Percentiles rank a stretch among this genome's conserved stretches.
Conservation (phyloP, 2,888 invertebrate genomes). For the Tinea pellionella region DNA sequence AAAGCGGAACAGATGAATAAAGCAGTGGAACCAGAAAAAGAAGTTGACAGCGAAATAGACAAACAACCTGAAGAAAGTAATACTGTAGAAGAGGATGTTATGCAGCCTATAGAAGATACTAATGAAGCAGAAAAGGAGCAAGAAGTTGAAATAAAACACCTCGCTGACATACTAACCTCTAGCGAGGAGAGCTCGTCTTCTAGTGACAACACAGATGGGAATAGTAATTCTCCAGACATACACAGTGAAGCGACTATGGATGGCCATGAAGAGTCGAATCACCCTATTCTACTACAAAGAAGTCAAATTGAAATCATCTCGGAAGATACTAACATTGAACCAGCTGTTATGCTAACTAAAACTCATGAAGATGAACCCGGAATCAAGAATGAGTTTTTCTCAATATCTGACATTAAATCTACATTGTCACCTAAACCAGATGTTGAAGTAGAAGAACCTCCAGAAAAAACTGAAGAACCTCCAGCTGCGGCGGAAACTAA, state of each 20-base stretch:
- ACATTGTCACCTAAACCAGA: constrained; percentile 36
- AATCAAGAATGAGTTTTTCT: constrained; percentile 47
- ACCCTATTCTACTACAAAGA: constrained; percentile 27
- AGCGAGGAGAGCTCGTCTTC: constrained; percentile 61
- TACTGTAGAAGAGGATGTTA: not conserved
- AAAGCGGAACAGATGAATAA: constrained; percentile 14
- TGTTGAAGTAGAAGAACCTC: constrained; percentile 19
- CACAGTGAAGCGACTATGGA: constrained; percentile 37
- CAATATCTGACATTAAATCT: constrained; percentile 54
- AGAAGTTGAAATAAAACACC: constrained; percentile 36
- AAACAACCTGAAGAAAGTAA: not conserved
- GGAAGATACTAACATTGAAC: constrained; percentile 19
- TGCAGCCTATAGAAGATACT: constrained; percentile 15
- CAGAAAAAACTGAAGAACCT: constrained; percentile 18
- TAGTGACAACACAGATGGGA: constrained; percentile 58
- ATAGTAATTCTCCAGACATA: constrained; percentile 54
- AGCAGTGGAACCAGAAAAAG: constrained; percentile 19
- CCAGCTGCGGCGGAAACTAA: constrained; percentile 19
- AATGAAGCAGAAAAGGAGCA: constrained; percentile 21
- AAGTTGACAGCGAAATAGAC: not conserved
- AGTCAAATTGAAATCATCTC: constrained; percentile 21
- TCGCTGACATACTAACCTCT: constrained; percentile 47
- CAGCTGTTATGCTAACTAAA: constrained; percentile 22
- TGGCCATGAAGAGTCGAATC: constrained; percentile 36
- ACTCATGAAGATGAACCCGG: constrained; percentile 23